phyloP scores from a whole-genome alignment of 2,888 invertebrate species.

The Sesia apiformis region DNA sequence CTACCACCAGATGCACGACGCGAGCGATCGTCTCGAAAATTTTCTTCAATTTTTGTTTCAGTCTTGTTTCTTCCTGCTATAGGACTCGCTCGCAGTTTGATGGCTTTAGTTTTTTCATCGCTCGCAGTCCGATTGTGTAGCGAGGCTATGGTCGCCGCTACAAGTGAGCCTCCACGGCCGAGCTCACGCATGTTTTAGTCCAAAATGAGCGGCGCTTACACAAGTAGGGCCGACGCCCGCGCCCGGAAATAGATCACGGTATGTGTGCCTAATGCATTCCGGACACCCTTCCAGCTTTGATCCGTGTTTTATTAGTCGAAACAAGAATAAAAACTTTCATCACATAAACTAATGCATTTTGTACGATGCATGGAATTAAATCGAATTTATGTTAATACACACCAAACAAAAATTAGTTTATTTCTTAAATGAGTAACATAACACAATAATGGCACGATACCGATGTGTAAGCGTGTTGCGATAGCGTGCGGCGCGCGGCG shows the following conservation, averaged over 20 bases:
- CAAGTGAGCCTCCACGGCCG: constrained; percentile 74
- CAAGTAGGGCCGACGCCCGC: constrained; percentile 61
- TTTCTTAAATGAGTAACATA: constrained; percentile 8
- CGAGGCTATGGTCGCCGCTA: constrained; percentile 73
- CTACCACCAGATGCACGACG: constrained; percentile 53
- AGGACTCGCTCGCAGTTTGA: constrained; percentile 41
- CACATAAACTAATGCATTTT: constrained; percentile 11
- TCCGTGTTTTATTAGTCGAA: constrained; percentile 37
- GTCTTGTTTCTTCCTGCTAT: constrained; percentile 35
- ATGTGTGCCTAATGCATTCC: constrained; percentile 59
- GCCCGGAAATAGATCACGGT: constrained; percentile 68
- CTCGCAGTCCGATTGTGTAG: constrained; percentile 56
- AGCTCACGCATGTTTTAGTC: constrained; percentile 70
- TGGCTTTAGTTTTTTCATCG: constrained; percentile 43
- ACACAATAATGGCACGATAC: constrained; percentile 17
- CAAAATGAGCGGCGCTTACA: constrained; percentile 63
- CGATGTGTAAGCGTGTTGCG: constrained; percentile 25
- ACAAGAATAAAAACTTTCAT: constrained; percentile 19
- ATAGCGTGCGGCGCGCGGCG: constrained; percentile 30
- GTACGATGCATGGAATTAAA: background rate
- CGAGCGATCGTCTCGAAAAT: constrained; percentile 31
- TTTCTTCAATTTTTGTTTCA: constrained; percentile 33
- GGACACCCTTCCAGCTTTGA: constrained; percentile 53
- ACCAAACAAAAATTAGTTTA: constrained; percentile 1
- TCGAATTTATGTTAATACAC: constrained; percentile 9